Base-by-base conservation (phyloP, 2,888 invertebrate species). In the Branchinecta sandiegonensis region DNA sequence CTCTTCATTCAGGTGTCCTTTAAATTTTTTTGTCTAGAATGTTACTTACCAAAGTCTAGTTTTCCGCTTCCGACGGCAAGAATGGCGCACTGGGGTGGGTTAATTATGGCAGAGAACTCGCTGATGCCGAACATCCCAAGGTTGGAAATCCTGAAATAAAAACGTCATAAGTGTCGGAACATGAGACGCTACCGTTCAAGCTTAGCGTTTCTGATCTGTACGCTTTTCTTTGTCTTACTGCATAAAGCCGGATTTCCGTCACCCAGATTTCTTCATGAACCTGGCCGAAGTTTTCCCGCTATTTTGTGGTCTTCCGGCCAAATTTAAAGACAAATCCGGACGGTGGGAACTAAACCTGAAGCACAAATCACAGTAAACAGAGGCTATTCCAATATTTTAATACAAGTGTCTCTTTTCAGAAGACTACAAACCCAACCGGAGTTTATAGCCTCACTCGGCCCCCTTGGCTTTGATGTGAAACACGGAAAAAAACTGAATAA, bases 41-140 rank as follows among this genome's bases (percentile, higher is more conserved):
- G n/a, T 13, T 9, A 70, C 71, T 67, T 67, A 72, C 73, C 70
- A 47, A 72, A 48, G 23, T 68, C 67, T 13, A 70, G 48, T 46
- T 69, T 69, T n/a, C 73, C 70, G 14, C 77, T 75, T 9, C 82
- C 83, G 7, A 87, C 81, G 9, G 86, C 86, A 67, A 86, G 76
- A 73, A 86, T 85, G n/a, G 82, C 84, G 70, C 80, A 80, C 76
- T 86, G 86, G 13, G 85, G 85, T 65, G 84, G 85, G 77, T 86
- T 86, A 73, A 86, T 86, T 67, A 86, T 84, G 6, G 85, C 85
- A 69, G 82, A 81, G 75, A 86, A 86, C 74, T 84, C 81, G 56
- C 78, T 79, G 65, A 86, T 82, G 63, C 85, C 85, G 74, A 83
- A 85, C 85, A 85, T 85, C 70, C 85, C 85, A 68, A 86, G 78